phyloP scores from a whole-genome alignment of 2,113 vertebrate genomes.

The Nematolebias whitei region DNA sequence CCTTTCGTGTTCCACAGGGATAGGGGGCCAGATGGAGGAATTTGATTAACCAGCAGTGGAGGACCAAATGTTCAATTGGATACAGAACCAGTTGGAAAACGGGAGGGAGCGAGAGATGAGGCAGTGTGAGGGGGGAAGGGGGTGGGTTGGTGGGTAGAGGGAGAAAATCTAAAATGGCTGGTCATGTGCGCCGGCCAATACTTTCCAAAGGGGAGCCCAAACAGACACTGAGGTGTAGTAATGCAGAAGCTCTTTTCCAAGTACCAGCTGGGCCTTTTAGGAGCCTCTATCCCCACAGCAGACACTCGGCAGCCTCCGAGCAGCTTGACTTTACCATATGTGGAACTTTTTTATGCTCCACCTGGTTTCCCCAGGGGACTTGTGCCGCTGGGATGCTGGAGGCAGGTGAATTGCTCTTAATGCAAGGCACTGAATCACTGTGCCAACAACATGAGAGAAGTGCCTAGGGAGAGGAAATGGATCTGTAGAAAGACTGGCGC shows the following conservation, averaged over 20 bases:
- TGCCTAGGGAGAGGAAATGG: conserved; percentile 96
- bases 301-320: conserved; percentile 97
- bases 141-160: conserved; percentile 58
- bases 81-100: conserved; percentile 98
- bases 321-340: conserved; percentile 99
- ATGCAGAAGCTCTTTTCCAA: conserved; percentile 98
- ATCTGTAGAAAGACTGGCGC: conserved; percentile 94
- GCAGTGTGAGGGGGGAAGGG: neutral
- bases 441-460: conserved; percentile 97
- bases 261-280: conserved; percentile 99
- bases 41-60: conserved; percentile 99
- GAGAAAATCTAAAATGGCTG: conserved; percentile 98
- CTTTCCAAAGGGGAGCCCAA: conserved; percentile 98
- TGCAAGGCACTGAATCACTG: conserved; percentile 99
- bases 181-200: conserved; percentile 96
- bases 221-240: conserved; percentile 99
- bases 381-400: conserved; percentile 93
- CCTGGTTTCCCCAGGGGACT: conserved; percentile 91
- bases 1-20: conserved; percentile 97
- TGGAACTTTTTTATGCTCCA: conserved; percentile 98
- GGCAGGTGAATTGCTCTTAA: conserved; percentile 99
- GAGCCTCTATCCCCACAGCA: conserved; percentile 97
- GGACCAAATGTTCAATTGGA: conserved; percentile 99
- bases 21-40: conserved; percentile 99
- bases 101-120: conserved; percentile 84